Base-by-base conservation (phyloP, 2,113 vertebrate species). In the Protobothrops flavoviridis region DNA sequence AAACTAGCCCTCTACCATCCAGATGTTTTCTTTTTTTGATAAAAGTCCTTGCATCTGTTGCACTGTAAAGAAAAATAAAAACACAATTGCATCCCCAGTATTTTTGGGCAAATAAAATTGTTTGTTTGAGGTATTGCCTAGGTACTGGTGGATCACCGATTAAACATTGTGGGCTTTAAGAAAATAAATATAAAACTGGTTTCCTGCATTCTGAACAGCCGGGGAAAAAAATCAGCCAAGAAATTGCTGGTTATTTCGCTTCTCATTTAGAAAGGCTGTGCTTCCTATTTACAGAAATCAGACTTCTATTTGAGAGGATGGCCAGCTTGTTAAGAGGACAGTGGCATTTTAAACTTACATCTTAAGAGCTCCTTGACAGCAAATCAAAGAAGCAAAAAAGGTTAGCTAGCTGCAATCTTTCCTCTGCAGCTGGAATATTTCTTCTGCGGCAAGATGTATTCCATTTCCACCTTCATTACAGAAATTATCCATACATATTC, bases 21-120 rank as follows among this genome's bases (percentile, higher is more conserved):
- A 92, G 92, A 92, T 89, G 87, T 89, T 92, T 85, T 56, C 5
- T 85, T 92, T 56, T 69, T 33, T 69, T 21, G 81, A 81, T 74
- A 64, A 61, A 74, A 89, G 10, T 85, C 39, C 89, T 88, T 81
- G 87, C 92, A 57, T 92, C 87, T 85, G 26, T 89, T 81, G 64
- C 69, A 39, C 23, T 43, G 6, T 20, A 4, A 1, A 26, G n/a
- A 24, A 50, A 53, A 45, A 15, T 8, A 7, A 53, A 55, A 52
- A 45, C 50, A 89, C 8, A 3, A 53, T 81, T 88, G 87, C 61
- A 45, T 88, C 55, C 10, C 74, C 45, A 20, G 61, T 24, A 6
- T 21, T 88, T 33, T 24, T 1, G 24, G 17, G 17, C 52, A 20
- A 20, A 48, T 5, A 74, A 74, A 26, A 89, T 15, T 48, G n/a